Percentiles rank a stretch among this genome's conserved stretches.
These are phyloP conservation scores for Lasioglossum figueresi DNA, from an alignment of 2,888 invertebrate genomes.

Conservation along the genomic window DNA sequence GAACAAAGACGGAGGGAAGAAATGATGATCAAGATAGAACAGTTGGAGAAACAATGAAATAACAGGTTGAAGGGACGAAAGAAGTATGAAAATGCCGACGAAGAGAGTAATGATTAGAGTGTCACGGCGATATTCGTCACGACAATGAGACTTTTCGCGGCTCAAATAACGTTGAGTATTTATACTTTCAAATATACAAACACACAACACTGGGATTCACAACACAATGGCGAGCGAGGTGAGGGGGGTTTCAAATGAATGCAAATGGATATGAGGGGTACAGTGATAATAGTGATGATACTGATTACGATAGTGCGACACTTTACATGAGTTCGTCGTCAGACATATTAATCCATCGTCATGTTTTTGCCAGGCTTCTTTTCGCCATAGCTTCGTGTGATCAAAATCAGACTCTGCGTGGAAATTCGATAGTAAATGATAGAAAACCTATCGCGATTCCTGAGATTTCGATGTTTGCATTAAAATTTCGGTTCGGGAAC, in stretches of 20 bases:
- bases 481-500: no score
- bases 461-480: not conserved
- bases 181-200: conserved; percentile 83
- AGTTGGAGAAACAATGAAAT: conserved; percentile 20
- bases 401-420: conserved; percentile 26
- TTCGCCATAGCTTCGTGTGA: not conserved
- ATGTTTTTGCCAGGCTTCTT: conserved; percentile 1
- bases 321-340: conserved; percentile 58
- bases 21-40: conserved; percentile 12
- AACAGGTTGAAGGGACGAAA: conserved; percentile 15
- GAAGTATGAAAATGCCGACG: conserved; percentile 46
- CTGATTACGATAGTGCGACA: conserved; percentile 71
- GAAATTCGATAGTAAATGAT: conserved; percentile 33
- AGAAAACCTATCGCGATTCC: no score
- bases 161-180: conserved; percentile 83
- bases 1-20: no score
- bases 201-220: conserved; percentile 82
- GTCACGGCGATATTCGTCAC: conserved; percentile 55
- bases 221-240: conserved; percentile 76
- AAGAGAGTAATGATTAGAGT: conserved; percentile 64
- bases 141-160: conserved; percentile 59
- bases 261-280: conserved; percentile 60
- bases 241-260: conserved; percentile 61
- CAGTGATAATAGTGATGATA: conserved; percentile 69
- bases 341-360: conserved; percentile 68